Evolutionary conservation across 2,888 invertebrate species (phyloP), one percentile per base, ranked within the genome.

Genomic region (Omphaloscelis lunosa): DNA sequence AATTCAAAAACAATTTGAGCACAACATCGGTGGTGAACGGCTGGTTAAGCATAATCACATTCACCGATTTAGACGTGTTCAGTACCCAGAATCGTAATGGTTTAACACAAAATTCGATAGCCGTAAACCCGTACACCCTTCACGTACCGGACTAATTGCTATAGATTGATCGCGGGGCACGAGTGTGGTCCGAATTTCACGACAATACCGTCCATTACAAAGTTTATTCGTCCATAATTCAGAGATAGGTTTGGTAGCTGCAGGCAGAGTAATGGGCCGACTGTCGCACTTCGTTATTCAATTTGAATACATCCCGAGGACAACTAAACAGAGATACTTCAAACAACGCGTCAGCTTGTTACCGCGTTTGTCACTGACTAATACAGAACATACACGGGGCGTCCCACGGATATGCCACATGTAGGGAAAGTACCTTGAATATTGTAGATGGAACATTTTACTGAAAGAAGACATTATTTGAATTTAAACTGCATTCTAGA

Each of bases 221-320:
- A 77, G 66, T 82, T 79, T 86, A 80, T 79, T 79, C 79, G 79
- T 71, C 78, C 71, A 88, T 86, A 84, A 82, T 82, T 87, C 72
- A 80, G 78, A 63, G 72, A 77, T 77, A 77, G 80, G 80, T 73
- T 79, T 77, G 71, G 39, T 74, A 45, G 69, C 66, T 76, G 65
- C 82, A 80, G 72, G 67, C 72, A 63, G 79, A 82, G 79, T 90
- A 90, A 89, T 90, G 86, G 82, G 68, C 39, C n/a, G 72, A 70
- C 85, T 87, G 91, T 89, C 90, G 79, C 88, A 91, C 90, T 91
- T 89, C 87, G 91, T 92, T 92, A 92, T 93, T 91, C 91, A 91
- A 91, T 92, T 91, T 89, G 88, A 91, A 90, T 90, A 88, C 86
- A 88, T 89, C 84, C 88, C 83, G 75, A 86, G 88, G 85, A 85